Evolutionary conservation across 2,113 vertebrate genomes (phyloP).

Genomic region (Sylvilagus bachmani): DNA sequence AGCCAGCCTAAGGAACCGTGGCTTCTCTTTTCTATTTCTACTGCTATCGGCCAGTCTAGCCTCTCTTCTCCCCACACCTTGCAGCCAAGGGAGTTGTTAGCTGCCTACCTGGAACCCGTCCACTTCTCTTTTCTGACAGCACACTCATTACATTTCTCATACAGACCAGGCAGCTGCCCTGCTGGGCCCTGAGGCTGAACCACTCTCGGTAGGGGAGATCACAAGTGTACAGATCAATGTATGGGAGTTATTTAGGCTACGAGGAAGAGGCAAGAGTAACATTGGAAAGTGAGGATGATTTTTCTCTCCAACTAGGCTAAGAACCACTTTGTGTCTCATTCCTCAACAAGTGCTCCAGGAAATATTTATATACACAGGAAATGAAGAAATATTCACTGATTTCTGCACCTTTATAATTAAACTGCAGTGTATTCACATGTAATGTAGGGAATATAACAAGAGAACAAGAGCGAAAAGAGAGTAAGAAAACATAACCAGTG

Average conservation of each 20-base stretch:
- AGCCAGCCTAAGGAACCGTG: not conserved
- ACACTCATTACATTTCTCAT: not conserved
- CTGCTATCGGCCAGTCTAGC: not conserved
- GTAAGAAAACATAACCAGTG: not conserved
- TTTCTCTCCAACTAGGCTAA: not conserved
- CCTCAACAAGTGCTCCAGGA: not conserved
- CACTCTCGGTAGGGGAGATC: not conserved
- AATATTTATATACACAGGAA: not conserved
- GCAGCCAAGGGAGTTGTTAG: not conserved
- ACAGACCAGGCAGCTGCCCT: not conserved
- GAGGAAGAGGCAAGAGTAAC: not conserved
- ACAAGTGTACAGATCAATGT: not conserved
- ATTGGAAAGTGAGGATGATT: not conserved
- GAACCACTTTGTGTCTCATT: not conserved
- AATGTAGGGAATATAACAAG: not conserved
- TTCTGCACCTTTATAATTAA: constrained; percentile 9
- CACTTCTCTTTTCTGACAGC: not conserved
- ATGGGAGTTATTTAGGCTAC: not conserved
- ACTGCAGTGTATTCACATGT: not conserved
- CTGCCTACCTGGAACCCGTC: not conserved
- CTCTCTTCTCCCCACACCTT: not conserved
- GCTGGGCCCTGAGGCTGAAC: not conserved
- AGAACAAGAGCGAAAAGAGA: not conserved
- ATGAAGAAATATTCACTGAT: not conserved
- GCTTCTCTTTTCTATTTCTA: not conserved